Evolutionary conservation across 2,797 vertebrate genomes (phyloP), one percentile per base, ranked within the genome.

Genomic region (Gymnodraco acuticeps): DNA sequence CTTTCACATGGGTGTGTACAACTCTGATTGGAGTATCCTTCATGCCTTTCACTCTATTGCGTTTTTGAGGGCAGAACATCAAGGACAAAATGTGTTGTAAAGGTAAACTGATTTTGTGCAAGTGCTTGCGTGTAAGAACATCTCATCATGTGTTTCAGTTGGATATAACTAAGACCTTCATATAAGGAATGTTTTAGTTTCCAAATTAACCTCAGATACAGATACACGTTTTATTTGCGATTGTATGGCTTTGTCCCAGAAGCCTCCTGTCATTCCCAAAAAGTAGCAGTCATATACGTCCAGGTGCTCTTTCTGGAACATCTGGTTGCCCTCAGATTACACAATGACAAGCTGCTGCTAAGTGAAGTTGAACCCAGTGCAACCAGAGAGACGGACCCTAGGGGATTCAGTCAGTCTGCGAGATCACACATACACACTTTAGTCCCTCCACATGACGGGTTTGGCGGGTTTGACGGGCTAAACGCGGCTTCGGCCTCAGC

Each of bases 251-350:
- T 17, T 77, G 52, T 63, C 70, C 71, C 20, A 64, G 7, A 77
- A 52, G 51, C 5, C 12, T 66, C 55, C 43, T 71, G 10, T 67
- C 48, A 64, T 70, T 80, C 47, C 53, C 43, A 61, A 43, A 48
- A 51, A 64, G 61, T 43, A 59, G 48, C 38, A 33, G 59, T 64
- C 15, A 33, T 38, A 11, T 54, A 71, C 12, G 8, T 83, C 75
- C 72, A 86, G 82, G 70, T 83, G 68, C 59, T 82, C 41, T 51
- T 61, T 14, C 33, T 73, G 31, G 31, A 84, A 83, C 79, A 85
- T 81, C 78, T 82, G 81, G 27, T 74, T 73, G 64, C 65, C 67
- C 52, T 48, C 62, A 71, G 61, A 86, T 83, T 74, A 78, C 68
- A 75, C 81, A 78, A 55, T 73, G 50, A 74, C 78, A 65, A 16